Percentiles rank a stretch among this genome's conserved stretches.
phyloP scores from a whole-genome alignment of 2,888 invertebrate species.

The Oxyscelio sp. region DNA sequence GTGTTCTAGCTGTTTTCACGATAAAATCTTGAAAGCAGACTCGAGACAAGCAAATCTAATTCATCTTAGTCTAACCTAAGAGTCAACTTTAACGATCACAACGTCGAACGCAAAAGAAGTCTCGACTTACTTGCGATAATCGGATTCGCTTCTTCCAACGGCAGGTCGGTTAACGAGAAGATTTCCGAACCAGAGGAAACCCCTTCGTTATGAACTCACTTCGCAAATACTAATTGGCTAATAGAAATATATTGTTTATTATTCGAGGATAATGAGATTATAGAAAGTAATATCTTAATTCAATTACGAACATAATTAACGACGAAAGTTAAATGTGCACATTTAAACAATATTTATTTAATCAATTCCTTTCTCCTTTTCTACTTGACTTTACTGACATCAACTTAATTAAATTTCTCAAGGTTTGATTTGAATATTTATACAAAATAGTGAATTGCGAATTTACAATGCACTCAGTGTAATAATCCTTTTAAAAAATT shows the following conservation, averaged over 20 bases:
- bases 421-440: no score
- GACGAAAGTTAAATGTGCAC: no score
- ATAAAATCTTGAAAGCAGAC: slow-evolving; percentile 3
- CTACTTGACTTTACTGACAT: no score
- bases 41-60: slow-evolving; percentile 35
- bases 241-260: slow-evolving; percentile 24
- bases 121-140: slow-evolving; percentile 44
- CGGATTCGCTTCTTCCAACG: slow-evolving; percentile 67
- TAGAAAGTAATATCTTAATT: background rate
- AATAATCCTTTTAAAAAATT: no score
- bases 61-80: slow-evolving; percentile 80
- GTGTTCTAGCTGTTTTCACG: no score
- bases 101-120: slow-evolving; percentile 55
- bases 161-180: slow-evolving; percentile 66
- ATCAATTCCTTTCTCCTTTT: no score
- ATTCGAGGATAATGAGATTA: slow-evolving; percentile 7
- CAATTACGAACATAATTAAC: background rate
- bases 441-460: no score
- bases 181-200: slow-evolving; percentile 60
- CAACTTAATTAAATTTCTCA: no score
- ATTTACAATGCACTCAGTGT: no score
- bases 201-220: slow-evolving; percentile 27
- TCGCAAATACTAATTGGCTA: slow-evolving; percentile 27
- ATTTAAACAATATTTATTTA: no score
- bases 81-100: slow-evolving; percentile 80